phyloP scores from a whole-genome alignment of 2,888 invertebrate species.

The Phasia obesa region DNA sequence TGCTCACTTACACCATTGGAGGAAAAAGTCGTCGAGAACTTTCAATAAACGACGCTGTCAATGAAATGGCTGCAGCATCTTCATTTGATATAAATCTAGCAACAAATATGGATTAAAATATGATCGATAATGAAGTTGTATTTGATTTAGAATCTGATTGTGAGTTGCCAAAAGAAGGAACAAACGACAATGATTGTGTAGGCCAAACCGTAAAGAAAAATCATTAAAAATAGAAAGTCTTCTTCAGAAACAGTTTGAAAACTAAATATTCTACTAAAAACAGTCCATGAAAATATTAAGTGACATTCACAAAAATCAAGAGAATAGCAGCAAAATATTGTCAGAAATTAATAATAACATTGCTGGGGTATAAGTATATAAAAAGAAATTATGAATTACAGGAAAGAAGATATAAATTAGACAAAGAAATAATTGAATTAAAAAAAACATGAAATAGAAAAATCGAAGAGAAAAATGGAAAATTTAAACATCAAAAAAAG shows the following conservation, averaged over 20 bases:
- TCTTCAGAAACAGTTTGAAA: background rate
- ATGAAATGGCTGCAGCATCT: too few relatives aligned
- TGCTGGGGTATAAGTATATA: too few relatives aligned
- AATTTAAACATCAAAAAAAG: background rate
- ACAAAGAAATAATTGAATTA: background rate
- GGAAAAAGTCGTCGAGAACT: too few relatives aligned
- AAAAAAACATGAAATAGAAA: background rate
- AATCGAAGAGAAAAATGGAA: background rate
- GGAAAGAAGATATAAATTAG: background rate
- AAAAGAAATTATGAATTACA: slow-evolving; percentile 3
- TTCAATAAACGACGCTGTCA: too few relatives aligned
- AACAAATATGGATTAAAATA: too few relatives aligned
- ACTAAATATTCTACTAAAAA: background rate
- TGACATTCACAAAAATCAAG: background rate
- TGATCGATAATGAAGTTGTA: too few relatives aligned
- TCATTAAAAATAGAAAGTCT: background rate
- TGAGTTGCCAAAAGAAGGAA: too few relatives aligned
- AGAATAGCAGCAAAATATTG: too few relatives aligned
- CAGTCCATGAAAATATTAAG: background rate
- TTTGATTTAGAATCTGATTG: too few relatives aligned
- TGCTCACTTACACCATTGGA: too few relatives aligned
- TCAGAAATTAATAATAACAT: background rate
- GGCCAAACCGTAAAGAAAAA: background rate
- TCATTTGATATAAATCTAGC: too few relatives aligned
- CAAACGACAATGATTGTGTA: too few relatives aligned